Evolutionary conservation across 2,797 vertebrate genomes (phyloP).

Genomic region (Podarcis siculus): DNA sequence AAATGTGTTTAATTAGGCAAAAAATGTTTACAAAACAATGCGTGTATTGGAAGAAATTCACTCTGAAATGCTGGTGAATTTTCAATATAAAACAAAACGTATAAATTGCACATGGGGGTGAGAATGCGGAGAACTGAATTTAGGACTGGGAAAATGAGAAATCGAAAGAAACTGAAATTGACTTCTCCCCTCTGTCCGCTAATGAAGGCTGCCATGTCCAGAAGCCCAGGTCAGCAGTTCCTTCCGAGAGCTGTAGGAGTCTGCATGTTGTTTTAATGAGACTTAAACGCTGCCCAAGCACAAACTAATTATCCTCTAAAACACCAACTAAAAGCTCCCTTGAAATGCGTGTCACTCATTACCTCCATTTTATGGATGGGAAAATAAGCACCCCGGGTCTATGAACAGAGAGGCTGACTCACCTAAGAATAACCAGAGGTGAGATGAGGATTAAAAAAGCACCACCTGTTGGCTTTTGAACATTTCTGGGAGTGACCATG

Average conservation of each 20-base stretch:
- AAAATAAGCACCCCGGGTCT: neutral
- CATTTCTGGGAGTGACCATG: too few species aligned
- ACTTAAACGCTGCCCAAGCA: neutral
- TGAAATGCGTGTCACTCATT: neutral
- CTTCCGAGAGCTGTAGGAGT: neutral
- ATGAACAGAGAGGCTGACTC: neutral
- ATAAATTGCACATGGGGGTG: too few species aligned
- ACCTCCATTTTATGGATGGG: neutral
- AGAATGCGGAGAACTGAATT: too few species aligned
- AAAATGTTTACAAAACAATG: too few species aligned
- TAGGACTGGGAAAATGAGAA: too few species aligned
- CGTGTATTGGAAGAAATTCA: too few species aligned
- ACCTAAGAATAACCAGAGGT: neutral
- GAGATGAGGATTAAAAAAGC: neutral
- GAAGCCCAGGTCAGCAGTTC: neutral
- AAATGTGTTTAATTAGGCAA: too few species aligned
- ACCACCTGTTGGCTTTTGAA: neutral
- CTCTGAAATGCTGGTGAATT: too few species aligned
- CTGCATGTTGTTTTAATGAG: neutral
- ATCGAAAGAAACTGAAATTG: too few species aligned
- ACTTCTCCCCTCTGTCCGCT: too few species aligned
- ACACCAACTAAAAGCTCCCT: neutral
- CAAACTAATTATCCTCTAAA: neutral
- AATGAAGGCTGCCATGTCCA: too few species aligned
- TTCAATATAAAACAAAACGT: too few species aligned